Percentiles rank a stretch among this genome's conserved stretches.
phyloP scores from a whole-genome alignment of 2,113 vertebrate species.

The Bos indicus region DNA sequence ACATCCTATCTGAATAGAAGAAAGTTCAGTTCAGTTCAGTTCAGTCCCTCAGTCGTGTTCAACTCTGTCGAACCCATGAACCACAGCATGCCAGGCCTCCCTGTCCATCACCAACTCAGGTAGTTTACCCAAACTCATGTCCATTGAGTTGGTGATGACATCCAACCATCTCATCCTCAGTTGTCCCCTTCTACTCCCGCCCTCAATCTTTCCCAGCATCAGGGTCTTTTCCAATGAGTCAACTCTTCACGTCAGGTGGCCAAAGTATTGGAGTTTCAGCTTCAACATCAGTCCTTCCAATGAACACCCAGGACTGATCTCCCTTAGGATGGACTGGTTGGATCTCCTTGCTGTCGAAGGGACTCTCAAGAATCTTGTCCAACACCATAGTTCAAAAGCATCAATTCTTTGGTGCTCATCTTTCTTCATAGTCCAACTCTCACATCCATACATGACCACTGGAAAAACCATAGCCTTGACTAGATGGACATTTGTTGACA shows the following conservation, averaged over 20 bases:
- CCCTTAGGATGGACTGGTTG: background rate
- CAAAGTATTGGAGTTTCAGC: background rate
- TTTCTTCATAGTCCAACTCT: background rate
- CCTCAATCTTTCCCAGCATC: background rate
- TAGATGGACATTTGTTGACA: background rate
- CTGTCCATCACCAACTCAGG: background rate
- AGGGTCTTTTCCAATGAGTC: background rate
- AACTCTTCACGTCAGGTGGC: background rate
- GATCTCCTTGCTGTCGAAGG: background rate
- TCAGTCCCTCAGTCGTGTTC: accelerated
- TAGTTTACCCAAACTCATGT: background rate
- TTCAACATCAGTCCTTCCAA: background rate
- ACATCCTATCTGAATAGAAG: background rate
- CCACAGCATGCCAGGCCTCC: background rate
- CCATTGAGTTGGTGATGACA: background rate
- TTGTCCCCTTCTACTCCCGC: background rate
- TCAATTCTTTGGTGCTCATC: background rate
- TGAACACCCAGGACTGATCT: background rate
- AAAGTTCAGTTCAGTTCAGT: background rate
- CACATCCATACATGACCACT: background rate
- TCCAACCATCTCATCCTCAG: background rate
- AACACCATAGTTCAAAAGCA: background rate
- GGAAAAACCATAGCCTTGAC: background rate
- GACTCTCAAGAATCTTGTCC: background rate
- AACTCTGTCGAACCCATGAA: background rate